phyloP scores from a whole-genome alignment of 2,113 vertebrate species.

The Catagonus wagneri region DNA sequence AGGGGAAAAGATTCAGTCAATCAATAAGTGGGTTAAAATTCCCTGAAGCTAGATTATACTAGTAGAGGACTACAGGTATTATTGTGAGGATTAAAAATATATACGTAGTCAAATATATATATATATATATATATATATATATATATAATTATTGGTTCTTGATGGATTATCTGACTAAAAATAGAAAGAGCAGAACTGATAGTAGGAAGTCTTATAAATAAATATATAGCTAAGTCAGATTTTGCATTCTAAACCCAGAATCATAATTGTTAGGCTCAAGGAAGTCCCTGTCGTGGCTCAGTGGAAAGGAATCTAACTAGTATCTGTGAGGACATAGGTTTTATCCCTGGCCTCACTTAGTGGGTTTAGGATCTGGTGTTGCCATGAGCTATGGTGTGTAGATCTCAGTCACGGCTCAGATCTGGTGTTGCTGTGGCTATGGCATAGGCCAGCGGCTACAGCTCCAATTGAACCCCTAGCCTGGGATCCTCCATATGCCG shows the following conservation, averaged over 20 bases:
- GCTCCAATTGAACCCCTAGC: too few species aligned
- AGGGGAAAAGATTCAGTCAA: background rate
- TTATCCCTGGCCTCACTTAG: too few species aligned
- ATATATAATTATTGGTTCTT: background rate
- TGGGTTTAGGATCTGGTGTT: too few species aligned
- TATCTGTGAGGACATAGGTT: too few species aligned
- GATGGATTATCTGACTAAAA: background rate
- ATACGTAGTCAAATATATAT: background rate
- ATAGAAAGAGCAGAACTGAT: background rate
- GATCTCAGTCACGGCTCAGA: too few species aligned
- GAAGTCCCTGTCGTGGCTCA: too few species aligned
- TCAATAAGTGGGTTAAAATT: background rate
- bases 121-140: background rate
- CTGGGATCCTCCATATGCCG: too few species aligned
- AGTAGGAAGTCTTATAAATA: background rate
- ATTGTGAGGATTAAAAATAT: background rate
- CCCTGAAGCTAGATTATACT: background rate
- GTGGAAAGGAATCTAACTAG: too few species aligned
- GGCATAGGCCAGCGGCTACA: too few species aligned
- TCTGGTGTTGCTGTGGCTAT: too few species aligned
- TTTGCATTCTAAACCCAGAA: background rate
- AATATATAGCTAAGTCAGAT: background rate
- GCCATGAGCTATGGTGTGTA: too few species aligned
- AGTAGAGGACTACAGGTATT: background rate
- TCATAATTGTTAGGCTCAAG: background rate